These are phyloP conservation scores for Tigriopus californicus DNA, from an alignment of 2,888 invertebrate species.

Conservation along the genomic window DNA sequence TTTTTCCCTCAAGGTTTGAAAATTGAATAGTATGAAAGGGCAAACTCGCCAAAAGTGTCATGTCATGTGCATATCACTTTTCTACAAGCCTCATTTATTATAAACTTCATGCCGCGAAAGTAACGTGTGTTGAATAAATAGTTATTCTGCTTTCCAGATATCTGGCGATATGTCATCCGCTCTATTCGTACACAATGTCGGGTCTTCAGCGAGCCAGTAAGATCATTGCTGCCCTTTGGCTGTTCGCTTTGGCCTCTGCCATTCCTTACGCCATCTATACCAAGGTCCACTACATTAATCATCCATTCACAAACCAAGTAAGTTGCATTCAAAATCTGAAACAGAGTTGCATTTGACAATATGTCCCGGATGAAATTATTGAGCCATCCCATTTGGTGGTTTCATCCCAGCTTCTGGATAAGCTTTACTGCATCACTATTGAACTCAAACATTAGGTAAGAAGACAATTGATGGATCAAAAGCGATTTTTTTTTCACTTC, in stretches of 20 bases:
- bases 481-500: too few species aligned
- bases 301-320: constrained; percentile 38
- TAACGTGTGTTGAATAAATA: too few species aligned
- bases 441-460: too few species aligned
- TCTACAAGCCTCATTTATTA: too few species aligned
- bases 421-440: too few species aligned
- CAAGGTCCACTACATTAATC: constrained; percentile 49
- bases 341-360: too few species aligned
- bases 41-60: too few species aligned
- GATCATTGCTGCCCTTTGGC: constrained; percentile 58
- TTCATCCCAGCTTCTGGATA: neutral
- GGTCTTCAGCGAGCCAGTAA: constrained; percentile 58
- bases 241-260: constrained; percentile 50
- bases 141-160: constrained; percentile 31
- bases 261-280: constrained; percentile 40
- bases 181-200: constrained; percentile 61
- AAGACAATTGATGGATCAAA: too few species aligned
- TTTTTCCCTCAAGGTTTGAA: too few species aligned
- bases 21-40: too few species aligned
- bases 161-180: constrained; percentile 72
- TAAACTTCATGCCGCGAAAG: too few species aligned
- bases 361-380: neutral
- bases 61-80: too few species aligned
- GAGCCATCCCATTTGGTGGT: neutral
- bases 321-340: neutral